Evolutionary conservation across 2,113 vertebrate genomes (phyloP), one percentile per base, ranked within the genome.

Genomic region (Tinamus guttatus): DNA sequence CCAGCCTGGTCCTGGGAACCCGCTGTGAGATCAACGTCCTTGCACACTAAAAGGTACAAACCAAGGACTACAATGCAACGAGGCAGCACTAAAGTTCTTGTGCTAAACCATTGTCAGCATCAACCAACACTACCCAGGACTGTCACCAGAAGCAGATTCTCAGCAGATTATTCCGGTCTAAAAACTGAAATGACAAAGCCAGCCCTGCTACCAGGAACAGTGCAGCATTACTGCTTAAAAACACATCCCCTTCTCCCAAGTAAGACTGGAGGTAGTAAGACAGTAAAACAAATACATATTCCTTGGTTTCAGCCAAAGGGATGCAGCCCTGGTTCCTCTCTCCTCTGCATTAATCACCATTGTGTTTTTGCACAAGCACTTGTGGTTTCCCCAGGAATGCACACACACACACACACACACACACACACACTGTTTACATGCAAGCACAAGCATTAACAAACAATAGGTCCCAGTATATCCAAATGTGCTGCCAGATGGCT

Each of bases 401-500:
- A 16, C 43, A 43, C 15, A 43, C 43, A 41, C 40, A 41, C 40
- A 41, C 40, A 41, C 40, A 47, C 45, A 45, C 17, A 45, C 16
- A 76, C 21, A 28, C 1, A 41, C 1, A 13, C 36, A 15, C 78
- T 56, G 43, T 32, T 70, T 43, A 85, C 87, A 69, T 59, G 91
- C 87, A 77, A 14, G 3, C 58, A 87, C 2, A 0, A 87, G 92
- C 75, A 62, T 79, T 70, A 95, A 91, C 28, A 90, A 89, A 90
- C 27, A 7, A 20, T 40, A 12, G 4, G 69, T 36, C 82, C 85
- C 60, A 83, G 92, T 93, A 95, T 88, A 92, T 21, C 70, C 51
- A 65, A 41, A 63, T 1, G 56, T 59, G 64, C 68, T 93, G 92
- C 92, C 96, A 96, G 94, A 93, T 90, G 82, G 95, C 80, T 88